Base-by-base conservation (phyloP, 2,797 vertebrate genomes). In the Leptatherina wallacei region DNA sequence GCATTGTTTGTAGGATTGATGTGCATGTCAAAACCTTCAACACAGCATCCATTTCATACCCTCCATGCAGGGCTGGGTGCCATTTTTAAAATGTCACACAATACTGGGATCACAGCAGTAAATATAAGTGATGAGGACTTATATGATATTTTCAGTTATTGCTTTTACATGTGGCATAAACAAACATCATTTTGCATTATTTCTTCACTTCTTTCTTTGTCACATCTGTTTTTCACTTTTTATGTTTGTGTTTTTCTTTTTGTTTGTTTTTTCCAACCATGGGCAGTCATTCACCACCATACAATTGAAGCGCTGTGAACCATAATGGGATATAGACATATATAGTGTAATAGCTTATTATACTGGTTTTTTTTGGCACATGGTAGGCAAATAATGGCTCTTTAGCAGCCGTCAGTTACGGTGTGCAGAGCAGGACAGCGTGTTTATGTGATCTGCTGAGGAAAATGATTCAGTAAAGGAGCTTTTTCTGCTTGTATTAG, bases 331-430 rank as follows among this genome's bases (percentile, higher is more conserved):
- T 89, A 82, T 89, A 89, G 89, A 90, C 85, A 49, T 75, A 81
- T 86, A 91, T 90, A 83, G 86, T 79, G 80, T 90, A 89, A 89
- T 89, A 76, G 85, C 83, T 85, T 87, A 84, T 89, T 42, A 27
- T 36, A 6, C 35, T 52, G 60, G 78, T 85, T 85, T 80, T 78
- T 71, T 83, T 82, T 70, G 80, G 68, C 65, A 67, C 86, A 85
- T 75, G 69, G 68, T 65, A 65, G 71, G 84, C 87, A 90, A 91
- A 91, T 87, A 91, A 88, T 70, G 55, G 76, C 78, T 80, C 73
- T 84, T 82, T 86, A 85, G 87, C 77, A 87, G 85, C 73, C 76
- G 76, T 78, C 65, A 55, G 85, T 91, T 91, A 87, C 88, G 87
- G 89, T 91, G 86, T 60, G 7, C 66, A 57, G 71, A 80, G 78